These are phyloP conservation scores for Caligus rogercresseyi DNA, from an alignment of 1,140 invertebrate species.

Conservation along the genomic window DNA sequence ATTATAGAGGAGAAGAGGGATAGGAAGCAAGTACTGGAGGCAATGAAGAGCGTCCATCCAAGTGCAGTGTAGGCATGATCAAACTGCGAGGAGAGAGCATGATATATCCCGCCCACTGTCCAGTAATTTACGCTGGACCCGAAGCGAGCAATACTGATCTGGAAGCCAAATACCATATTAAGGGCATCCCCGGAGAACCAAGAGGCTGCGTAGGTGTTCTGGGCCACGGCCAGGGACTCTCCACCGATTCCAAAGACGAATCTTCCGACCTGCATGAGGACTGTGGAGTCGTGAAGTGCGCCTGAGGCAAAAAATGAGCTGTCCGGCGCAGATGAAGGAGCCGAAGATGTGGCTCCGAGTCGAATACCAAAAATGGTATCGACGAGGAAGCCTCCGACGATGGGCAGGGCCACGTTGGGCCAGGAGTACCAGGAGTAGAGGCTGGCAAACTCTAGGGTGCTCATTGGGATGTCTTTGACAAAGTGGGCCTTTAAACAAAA, in stretches of 20 bases:
- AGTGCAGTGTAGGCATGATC: conserved; percentile 2
- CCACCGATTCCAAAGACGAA: conserved; percentile 93
- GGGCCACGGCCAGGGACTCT: conserved; percentile 86
- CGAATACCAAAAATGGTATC: conserved; percentile 89
- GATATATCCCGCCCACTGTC: neutral
- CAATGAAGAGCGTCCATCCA: conserved; percentile 36
- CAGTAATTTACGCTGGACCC: conserved; percentile 79
- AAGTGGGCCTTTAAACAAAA: conserved; percentile 43
- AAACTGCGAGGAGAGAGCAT: neutral
- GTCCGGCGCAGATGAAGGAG: conserved; percentile 55
- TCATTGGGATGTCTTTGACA: conserved; percentile 55
- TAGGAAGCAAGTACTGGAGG: conserved; percentile 50
- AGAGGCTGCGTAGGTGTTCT: conserved; percentile 87
- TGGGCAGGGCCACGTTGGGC: conserved; percentile 90
- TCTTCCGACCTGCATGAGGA: conserved; percentile 79
- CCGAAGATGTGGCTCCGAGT: conserved; percentile 76
- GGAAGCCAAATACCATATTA: conserved; percentile 89
- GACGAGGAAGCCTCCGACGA: conserved; percentile 84
- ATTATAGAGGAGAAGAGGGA: conserved; percentile 50
- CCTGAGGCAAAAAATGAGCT: conserved; percentile 70
- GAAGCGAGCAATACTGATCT: conserved; percentile 72
- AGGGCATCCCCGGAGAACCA: conserved; percentile 96
- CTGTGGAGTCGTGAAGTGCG: conserved; percentile 54
- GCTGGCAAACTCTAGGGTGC: conserved; percentile 57
- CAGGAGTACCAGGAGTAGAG: conserved; percentile 92